Percentiles rank a stretch among this genome's conserved stretches.
phyloP scores from a whole-genome alignment of 2,797 vertebrate species.

The Pangasius mekongensis region DNA sequence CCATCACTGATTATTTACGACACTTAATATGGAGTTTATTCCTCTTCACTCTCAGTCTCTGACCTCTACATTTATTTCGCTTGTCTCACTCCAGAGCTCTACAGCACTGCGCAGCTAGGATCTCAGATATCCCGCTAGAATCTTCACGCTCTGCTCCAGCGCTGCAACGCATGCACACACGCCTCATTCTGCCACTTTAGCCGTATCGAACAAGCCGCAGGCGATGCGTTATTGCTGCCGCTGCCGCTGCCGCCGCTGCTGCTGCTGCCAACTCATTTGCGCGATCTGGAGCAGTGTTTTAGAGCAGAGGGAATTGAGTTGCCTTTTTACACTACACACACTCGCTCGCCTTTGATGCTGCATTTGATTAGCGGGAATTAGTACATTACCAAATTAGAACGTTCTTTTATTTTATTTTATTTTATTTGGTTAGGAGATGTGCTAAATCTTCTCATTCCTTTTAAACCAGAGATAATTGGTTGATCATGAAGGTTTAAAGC shows the following conservation, averaged over 20 bases:
- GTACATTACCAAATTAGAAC: neutral
- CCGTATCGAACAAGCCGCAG: conserved; percentile 14
- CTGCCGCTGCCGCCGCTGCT: conserved; percentile 1
- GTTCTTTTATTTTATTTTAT: neutral
- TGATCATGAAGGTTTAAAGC: neutral
- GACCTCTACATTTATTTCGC: neutral
- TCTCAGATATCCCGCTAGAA: neutral
- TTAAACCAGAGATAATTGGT: neutral
- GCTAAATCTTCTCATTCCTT: neutral
- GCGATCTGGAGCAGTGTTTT: conserved; percentile 50
- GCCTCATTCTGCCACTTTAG: conserved; percentile 39
- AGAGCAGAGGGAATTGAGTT: conserved; percentile 48
- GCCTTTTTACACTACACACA: conserved; percentile 30
- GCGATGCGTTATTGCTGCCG: conserved; percentile 22
- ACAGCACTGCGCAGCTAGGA: neutral
- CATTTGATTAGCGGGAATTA: neutral
- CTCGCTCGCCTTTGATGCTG: conserved; percentile 44
- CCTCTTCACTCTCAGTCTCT: neutral
- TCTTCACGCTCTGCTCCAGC: neutral
- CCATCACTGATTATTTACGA: neutral
- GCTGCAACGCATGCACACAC: conserved; percentile 24
- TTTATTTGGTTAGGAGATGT: neutral
- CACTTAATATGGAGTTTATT: neutral
- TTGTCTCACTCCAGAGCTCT: neutral
- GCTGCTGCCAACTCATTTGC: conserved; percentile 47